A percentile compares a stretch with the other conserved stretches of the same genome.
phyloP scores from a whole-genome alignment of 2,797 vertebrate species.

The Falco peregrinus region DNA sequence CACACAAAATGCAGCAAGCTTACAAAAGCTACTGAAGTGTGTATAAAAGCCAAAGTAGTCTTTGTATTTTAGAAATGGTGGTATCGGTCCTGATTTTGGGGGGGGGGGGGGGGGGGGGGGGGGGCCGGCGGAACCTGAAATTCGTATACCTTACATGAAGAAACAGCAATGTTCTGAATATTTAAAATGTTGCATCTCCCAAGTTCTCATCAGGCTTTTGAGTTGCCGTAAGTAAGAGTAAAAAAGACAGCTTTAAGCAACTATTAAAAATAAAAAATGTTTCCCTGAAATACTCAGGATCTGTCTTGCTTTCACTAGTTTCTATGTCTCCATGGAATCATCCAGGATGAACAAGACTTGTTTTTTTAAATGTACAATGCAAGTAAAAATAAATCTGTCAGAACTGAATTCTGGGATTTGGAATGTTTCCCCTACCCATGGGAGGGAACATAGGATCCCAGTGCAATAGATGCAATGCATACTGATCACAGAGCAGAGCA shows the following conservation, averaged over 20 bases:
- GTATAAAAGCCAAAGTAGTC: neutral
- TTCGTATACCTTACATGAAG: neutral
- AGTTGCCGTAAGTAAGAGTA: neutral
- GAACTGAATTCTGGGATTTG: neutral
- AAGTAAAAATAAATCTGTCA: conserved; percentile 20
- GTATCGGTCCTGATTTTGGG: neutral
- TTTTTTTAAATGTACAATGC: neutral
- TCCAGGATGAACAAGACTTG: neutral
- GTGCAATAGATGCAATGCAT: neutral
- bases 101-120: too few species aligned
- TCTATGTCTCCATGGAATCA: neutral
- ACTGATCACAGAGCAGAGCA: neutral
- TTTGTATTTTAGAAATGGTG: neutral
- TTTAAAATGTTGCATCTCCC: neutral
- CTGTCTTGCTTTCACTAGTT: neutral
- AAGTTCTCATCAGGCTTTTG: neutral
- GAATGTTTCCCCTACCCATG: neutral
- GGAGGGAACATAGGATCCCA: neutral
- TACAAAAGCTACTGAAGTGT: neutral
- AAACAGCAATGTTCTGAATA: neutral
- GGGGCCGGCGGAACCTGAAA: neutral
- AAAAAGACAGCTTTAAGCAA: neutral
- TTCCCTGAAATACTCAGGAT: neutral
- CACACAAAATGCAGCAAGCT: neutral
- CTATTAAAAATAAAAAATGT: conserved; percentile 12